Conservation (phyloP, 2,113 vertebrate species). For the Reinhardtius hippoglossoides region DNA sequence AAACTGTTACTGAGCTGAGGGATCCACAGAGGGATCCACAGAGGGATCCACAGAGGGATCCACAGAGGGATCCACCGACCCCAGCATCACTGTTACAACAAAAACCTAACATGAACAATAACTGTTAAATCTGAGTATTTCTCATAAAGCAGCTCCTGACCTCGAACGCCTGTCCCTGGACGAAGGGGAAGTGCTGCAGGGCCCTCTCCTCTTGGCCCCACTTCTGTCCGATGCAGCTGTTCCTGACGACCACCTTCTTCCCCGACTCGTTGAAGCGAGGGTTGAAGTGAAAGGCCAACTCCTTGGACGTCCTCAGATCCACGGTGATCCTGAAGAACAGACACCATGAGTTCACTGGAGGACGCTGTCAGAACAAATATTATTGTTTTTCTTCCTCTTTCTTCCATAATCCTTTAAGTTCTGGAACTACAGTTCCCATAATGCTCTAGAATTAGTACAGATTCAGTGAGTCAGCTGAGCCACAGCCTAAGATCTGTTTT, state of each 20-base stretch:
- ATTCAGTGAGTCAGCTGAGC: too few species aligned
- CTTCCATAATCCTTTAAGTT: too few species aligned
- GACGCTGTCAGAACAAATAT: too few species aligned
- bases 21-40: not conserved
- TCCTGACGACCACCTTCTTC: constrained; percentile 54
- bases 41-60: not conserved
- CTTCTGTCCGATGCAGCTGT: constrained; percentile 14
- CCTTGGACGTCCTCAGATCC: not conserved
- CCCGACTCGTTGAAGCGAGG: constrained; percentile 62
- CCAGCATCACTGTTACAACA: not conserved
- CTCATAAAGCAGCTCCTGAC: constrained; percentile 21
- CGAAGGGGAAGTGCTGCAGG: constrained; percentile 43
- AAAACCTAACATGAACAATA: too few species aligned
- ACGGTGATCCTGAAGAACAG: constrained; percentile 54
- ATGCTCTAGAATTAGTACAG: too few species aligned
- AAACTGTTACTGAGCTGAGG: not conserved
- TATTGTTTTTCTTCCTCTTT: too few species aligned
- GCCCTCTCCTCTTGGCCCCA: constrained; percentile 71
- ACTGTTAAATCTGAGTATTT: too few species aligned
- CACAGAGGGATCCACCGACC: not conserved
- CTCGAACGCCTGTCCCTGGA: constrained; percentile 46
- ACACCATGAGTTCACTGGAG: not conserved
- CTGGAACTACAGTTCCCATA: too few species aligned
- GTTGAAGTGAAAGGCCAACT: constrained; percentile 71
- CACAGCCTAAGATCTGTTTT: too few species aligned